Evolutionary conservation across 2,797 vertebrate genomes (phyloP), one percentile per base, ranked within the genome.

Genomic region (Pseudochromis fuscus): DNA sequence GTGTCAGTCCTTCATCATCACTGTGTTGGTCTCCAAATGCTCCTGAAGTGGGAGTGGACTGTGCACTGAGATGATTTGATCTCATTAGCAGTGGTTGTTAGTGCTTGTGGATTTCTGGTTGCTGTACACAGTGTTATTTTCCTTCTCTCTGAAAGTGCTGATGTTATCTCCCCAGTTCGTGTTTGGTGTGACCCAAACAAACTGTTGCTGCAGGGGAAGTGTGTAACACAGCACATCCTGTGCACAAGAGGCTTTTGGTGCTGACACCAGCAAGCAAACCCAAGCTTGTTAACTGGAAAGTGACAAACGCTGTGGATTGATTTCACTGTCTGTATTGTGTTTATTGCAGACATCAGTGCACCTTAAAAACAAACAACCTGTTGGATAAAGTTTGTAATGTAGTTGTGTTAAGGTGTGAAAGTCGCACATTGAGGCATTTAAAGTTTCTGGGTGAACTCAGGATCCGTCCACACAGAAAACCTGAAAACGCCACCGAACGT

Each of bases 121-220:
- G 16, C n/a, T 62, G 7, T 37, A 0, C 0, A 16, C 2, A 4
- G 23, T 46, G 8, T 24, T 42, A 23, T 23, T 60, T 38, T 5
- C 24, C 16, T 6, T 52, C 9, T 19, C 19, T 19, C 19, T 49
- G 0, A 46, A 75, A 72, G 24, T 69, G 16, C 69, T 82, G 59
- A 69, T 52, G 13, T 21, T 7, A 28, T 53, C 19, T 2, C 21
- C 6, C 0, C 15, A 19, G 12, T 79, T 76, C 57, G 58, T 27
- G 33, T 72, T 69, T 63, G 42, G 16, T 51, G n/a, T 15, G 31
- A 48, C 18, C 45, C 8, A 59, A 50, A 67, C 18, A 49, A 30
- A 45, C 19, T 24, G 24, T 18, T 56, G 45, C 42, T 30, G 2
- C 15, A 46, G 37, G 60, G 70, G 50, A 69, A 67, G 21, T 6